Evolutionary conservation across 1,140 invertebrate genomes (phyloP).

Genomic region (Procambarus virginalis): DNA sequence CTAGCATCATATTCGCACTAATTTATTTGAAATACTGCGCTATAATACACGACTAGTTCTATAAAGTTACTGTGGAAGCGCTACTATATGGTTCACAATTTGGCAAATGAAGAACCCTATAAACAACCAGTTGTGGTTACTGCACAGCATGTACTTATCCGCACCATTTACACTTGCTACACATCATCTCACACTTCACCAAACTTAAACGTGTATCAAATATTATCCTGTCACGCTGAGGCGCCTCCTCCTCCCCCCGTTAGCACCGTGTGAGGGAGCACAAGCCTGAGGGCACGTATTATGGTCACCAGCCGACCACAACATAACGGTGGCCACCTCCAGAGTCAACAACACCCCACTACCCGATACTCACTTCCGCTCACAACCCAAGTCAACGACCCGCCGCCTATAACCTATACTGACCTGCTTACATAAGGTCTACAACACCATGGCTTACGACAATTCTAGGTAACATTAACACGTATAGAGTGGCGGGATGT

Average conservation of each 20-base stretch:
- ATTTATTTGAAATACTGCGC: constrained; percentile 53
- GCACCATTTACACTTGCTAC: constrained; percentile 20
- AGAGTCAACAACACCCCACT: neutral
- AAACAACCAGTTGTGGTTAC: constrained; percentile 17
- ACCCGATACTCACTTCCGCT: too few relatives aligned
- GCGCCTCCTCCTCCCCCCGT: neutral
- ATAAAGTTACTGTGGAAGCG: constrained; percentile 45
- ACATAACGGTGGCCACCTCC: neutral
- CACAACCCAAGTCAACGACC: too few relatives aligned
- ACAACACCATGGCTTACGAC: neutral
- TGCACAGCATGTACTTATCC: constrained; percentile 5
- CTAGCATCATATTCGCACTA: constrained; percentile 48
- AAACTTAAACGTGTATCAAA: neutral
- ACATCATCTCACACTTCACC: neutral
- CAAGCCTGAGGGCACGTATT: too few relatives aligned
- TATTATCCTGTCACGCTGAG: neutral
- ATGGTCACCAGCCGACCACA: too few relatives aligned
- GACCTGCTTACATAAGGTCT: too few relatives aligned
- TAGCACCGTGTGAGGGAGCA: neutral
- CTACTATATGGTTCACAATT: constrained; percentile 55
- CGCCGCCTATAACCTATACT: too few relatives aligned
- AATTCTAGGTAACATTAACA: neutral
- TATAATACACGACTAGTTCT: constrained; percentile 51
- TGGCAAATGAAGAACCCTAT: constrained; percentile 40
- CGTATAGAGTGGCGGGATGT: neutral